Conservation (phyloP, 2,888 invertebrate species). For the Malacosoma neustria region DNA sequence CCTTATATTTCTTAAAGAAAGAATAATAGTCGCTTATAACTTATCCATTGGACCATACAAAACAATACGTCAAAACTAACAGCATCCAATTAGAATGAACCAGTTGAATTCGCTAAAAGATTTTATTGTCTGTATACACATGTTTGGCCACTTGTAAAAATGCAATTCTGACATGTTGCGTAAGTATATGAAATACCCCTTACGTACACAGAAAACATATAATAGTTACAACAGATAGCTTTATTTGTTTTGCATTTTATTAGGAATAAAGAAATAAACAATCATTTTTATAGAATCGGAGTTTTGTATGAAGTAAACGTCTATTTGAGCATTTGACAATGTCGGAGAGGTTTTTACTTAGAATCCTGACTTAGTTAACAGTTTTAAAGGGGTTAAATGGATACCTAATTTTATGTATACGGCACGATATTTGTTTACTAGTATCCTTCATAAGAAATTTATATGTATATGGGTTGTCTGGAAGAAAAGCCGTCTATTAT, state of each 20-base stretch:
- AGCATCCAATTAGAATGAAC: slow-evolving; percentile 15
- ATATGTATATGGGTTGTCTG: no score
- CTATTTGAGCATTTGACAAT: no score
- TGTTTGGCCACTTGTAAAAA: not conserved
- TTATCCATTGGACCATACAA: slow-evolving; percentile 9
- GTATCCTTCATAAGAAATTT: no score
- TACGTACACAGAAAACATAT: not conserved
- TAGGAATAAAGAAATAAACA: not conserved
- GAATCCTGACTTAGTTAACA: no score
- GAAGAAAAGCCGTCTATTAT: no score
- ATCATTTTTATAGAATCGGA: no score
- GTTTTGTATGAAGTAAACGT: no score
- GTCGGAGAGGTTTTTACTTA: no score
- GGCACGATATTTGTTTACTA: no score
- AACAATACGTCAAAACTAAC: slow-evolving; percentile 10
- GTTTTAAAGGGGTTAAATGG: no score
- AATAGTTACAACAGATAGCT: not conserved
- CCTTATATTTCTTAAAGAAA: no score
- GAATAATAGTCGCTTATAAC: slow-evolving; percentile 4
- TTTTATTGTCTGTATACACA: slow-evolving; percentile 4
- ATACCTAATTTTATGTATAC: no score
- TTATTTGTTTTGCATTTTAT: not conserved
- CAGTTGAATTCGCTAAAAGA: slow-evolving; percentile 8
- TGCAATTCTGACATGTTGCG: not conserved
- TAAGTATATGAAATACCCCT: not conserved